Percentiles rank a stretch among this genome's conserved stretches.
Evolutionary conservation across 2,113 vertebrate species (phyloP).

Genomic region (Daboia siamensis): DNA sequence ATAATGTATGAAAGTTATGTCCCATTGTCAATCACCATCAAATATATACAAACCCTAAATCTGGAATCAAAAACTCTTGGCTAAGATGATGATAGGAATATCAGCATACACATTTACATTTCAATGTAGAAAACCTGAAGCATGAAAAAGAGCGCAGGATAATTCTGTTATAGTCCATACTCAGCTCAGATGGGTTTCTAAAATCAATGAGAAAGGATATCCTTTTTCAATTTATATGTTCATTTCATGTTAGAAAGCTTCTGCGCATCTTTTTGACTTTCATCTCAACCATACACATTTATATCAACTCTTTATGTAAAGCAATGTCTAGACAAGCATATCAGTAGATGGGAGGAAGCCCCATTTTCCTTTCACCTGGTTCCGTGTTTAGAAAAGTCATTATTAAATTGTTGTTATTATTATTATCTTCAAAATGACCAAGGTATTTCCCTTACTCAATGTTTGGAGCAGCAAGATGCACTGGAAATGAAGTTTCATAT

Average conservation of each 20-base stretch:
- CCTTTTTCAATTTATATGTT: neutral
- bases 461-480: constrained; percentile 48
- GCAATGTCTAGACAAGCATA: neutral
- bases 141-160: constrained; percentile 18
- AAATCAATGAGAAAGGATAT: neutral
- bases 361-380: neutral
- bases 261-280: neutral
- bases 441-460: neutral
- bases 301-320: neutral
- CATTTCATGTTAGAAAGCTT: neutral
- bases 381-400: neutral
- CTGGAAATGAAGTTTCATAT: constrained; percentile 37
- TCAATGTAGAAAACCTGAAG: neutral
- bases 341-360: neutral
- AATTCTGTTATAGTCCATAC: constrained; percentile 18
- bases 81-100: neutral
- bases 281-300: neutral
- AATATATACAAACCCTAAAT: constrained; percentile 23
- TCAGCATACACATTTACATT: constrained; percentile 1
- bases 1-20: constrained; percentile 2
- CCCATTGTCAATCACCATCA: neutral
- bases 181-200: constrained; percentile 14
- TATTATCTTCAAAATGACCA: neutral
- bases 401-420: neutral
- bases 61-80: constrained; percentile 1